Percentiles rank a stretch among this genome's conserved stretches.
Evolutionary conservation across 2,113 vertebrate genomes (phyloP).

Genomic region (Megaceryle torquata): DNA sequence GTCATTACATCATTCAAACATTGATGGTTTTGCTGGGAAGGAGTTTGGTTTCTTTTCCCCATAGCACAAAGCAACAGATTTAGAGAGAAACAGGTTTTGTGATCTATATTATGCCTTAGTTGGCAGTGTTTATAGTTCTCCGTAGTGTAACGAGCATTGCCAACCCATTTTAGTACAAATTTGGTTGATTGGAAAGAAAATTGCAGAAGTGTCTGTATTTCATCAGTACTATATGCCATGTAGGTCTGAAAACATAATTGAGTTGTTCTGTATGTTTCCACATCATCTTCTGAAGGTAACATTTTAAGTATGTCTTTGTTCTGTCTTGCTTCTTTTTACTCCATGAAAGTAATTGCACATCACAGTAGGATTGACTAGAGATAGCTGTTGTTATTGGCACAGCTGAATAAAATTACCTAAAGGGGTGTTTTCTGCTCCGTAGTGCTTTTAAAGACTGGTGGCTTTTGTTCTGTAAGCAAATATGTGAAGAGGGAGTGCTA

Average conservation of each 20-base stretch:
- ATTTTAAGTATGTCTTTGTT: conserved; percentile 39
- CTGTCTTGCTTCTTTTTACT: conserved; percentile 32
- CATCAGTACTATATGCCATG: neutral
- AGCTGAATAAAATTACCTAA: conserved; percentile 62
- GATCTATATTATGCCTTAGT: neutral
- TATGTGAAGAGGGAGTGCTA: conserved; percentile 3
- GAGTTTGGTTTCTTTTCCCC: neutral
- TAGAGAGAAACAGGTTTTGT: conserved; percentile 18
- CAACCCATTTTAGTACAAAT: neutral
- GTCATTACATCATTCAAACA: neutral
- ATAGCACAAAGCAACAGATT: neutral
- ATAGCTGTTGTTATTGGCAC: conserved; percentile 58
- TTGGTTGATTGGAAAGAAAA: conserved; percentile 25
- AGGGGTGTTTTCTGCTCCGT: conserved; percentile 48
- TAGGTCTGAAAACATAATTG: conserved; percentile 36
- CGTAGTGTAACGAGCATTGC: neutral
- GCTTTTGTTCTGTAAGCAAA: conserved; percentile 65
- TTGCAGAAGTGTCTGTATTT: neutral
- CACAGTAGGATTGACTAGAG: conserved; percentile 49
- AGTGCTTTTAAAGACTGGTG: conserved; percentile 49
- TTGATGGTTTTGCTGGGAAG: neutral
- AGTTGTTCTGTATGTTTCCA: conserved; percentile 34
- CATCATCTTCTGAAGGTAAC: conserved; percentile 31
- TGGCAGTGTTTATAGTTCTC: conserved; percentile 20
- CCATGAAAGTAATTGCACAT: conserved; percentile 36